Evolutionary conservation across 2,113 vertebrate species (phyloP).

Genomic region (Bujurquina vittata): DNA sequence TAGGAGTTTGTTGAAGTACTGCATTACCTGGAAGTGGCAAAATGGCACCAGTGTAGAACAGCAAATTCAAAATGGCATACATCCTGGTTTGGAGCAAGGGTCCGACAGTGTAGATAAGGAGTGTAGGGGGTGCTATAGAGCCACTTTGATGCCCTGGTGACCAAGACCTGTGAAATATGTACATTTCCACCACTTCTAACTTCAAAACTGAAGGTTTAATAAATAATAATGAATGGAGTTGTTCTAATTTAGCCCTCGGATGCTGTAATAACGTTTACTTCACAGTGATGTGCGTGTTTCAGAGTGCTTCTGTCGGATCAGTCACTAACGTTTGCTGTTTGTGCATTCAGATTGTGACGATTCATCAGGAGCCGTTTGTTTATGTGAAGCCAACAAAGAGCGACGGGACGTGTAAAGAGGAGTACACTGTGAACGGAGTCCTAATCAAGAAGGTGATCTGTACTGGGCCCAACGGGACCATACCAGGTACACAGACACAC

Average conservation of each 20-base stretch:
- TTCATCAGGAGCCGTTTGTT: constrained; percentile 98
- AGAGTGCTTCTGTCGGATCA: not conserved
- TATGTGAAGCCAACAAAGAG: constrained; percentile 91
- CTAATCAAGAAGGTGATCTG: constrained; percentile 98
- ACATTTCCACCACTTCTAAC: not conserved
- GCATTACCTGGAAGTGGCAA: too few relatives aligned
- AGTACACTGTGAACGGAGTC: constrained; percentile 91
- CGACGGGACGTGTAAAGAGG: constrained; percentile 93
- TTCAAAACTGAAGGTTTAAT: not conserved
- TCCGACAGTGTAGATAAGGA: too few relatives aligned
- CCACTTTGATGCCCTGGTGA: too few relatives aligned
- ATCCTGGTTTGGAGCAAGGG: too few relatives aligned
- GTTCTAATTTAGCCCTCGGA: not conserved
- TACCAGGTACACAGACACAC: constrained; percentile 84
- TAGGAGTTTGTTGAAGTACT: too few relatives aligned
- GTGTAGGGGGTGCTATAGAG: too few relatives aligned
- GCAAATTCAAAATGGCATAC: too few relatives aligned
- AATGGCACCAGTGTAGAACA: too few relatives aligned
- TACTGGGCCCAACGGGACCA: constrained; percentile 95
- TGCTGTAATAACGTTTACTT: not conserved
- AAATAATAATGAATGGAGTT: too few relatives aligned
- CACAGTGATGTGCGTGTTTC: not conserved
- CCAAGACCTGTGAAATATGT: not conserved
- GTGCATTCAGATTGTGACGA: constrained; percentile 90
- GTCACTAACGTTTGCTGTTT: not conserved